Conservation (phyloP, 2,113 vertebrate genomes). For the Felis catus region F.catus_Fca126_mat1.0 CM031411.1:28265501-28266000, state of each 20-base stretch:
- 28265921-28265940: background rate
- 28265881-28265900: background rate
- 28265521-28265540: background rate
- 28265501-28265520: background rate
- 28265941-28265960: background rate
- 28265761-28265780: background rate
- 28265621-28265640: background rate
- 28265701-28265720: background rate
- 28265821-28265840: background rate
- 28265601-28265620: background rate
- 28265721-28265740: background rate
- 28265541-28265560: background rate
- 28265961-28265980: background rate
- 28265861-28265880: background rate
- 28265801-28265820: background rate
- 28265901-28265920: background rate
- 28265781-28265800: background rate
- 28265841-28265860: background rate
- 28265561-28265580: background rate
- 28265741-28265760: background rate
- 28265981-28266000: background rate
- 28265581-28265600: background rate
- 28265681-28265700: background rate
- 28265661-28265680: background rate
- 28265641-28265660: background rate